Conservation (phyloP, 2,113 vertebrate species). For the Chlorodrepanis virens region DNA sequence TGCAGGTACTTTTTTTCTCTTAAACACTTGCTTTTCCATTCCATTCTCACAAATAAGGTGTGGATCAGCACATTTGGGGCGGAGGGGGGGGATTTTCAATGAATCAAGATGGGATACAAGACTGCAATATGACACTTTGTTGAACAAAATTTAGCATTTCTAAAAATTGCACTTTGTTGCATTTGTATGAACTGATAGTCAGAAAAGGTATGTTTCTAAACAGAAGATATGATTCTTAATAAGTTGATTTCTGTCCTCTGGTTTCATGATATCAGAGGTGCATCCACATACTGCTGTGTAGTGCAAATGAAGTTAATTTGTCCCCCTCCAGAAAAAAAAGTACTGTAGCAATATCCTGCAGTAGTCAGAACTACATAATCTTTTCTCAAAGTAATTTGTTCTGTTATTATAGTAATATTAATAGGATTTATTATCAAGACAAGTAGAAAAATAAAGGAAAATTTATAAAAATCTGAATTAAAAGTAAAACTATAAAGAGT, state of each 20-base stretch:
- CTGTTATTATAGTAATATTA: not conserved
- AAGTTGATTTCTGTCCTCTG: not conserved
- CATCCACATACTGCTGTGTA: not conserved
- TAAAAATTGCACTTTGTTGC: not conserved
- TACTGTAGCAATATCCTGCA: not conserved
- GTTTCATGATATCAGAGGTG: not conserved
- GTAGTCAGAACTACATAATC: not conserved
- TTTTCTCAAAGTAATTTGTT: not conserved
- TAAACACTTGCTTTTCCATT: not conserved
- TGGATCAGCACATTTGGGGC: not conserved
- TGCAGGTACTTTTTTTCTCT: not conserved
- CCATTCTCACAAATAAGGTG: not conserved
- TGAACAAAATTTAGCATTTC: not conserved
- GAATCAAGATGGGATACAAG: not conserved
- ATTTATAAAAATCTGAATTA: not conserved
- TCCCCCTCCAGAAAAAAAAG: not conserved
- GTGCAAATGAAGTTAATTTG: not conserved
- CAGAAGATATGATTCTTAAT: not conserved
- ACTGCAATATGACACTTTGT: not conserved
- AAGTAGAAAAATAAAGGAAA: not conserved
- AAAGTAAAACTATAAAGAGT: not conserved
- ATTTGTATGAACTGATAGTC: not conserved
- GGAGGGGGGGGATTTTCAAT: not conserved
- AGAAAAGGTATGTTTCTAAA: not conserved
- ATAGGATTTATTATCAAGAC: not conserved